Evolutionary conservation across 2,797 vertebrate genomes (phyloP).

Genomic region (Brachyalestes nurse): DNA sequence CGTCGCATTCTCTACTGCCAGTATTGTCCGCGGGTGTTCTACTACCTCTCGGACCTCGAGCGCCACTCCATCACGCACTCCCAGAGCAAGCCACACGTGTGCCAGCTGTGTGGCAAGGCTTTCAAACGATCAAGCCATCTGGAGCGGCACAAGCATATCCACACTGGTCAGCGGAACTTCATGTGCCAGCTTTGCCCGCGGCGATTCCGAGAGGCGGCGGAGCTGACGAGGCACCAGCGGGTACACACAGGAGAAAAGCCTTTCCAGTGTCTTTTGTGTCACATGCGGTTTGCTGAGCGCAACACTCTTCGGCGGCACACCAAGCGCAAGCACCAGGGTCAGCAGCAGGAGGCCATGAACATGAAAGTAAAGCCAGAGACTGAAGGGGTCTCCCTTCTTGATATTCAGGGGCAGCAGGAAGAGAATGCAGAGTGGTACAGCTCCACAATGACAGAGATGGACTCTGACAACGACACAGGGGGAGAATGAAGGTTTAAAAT

Average conservation of each 20-base stretch:
- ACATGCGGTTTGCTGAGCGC: conserved; percentile 89
- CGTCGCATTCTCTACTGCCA: conserved; percentile 86
- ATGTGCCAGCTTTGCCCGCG: conserved; percentile 87
- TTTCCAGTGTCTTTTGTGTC: conserved; percentile 89
- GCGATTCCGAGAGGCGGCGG: conserved; percentile 89
- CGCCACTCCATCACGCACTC: conserved; percentile 92
- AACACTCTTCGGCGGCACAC: conserved; percentile 89
- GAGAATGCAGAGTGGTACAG: conserved; percentile 84
- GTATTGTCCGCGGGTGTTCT: conserved; percentile 88
- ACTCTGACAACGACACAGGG: conserved; percentile 66
- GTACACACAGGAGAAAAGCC: conserved; percentile 92
- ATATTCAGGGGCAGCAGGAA: conserved; percentile 71
- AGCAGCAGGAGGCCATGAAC: conserved; percentile 79
- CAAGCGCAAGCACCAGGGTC: conserved; percentile 86
- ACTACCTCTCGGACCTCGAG: conserved; percentile 91
- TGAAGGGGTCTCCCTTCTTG: conserved; percentile 42
- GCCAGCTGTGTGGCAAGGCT: conserved; percentile 87
- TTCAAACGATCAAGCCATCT: conserved; percentile 92
- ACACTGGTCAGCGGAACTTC: conserved; percentile 89
- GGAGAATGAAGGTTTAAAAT: conserved; percentile 52
- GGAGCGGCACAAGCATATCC: conserved; percentile 91
- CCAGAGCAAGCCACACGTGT: conserved; percentile 89
- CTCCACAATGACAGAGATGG: conserved; percentile 77
- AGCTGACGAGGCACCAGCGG: conserved; percentile 89
- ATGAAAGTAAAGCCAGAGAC: conserved; percentile 70